Conservation (phyloP, 2,888 invertebrate species). For the Diarsia dahlii region DNA sequence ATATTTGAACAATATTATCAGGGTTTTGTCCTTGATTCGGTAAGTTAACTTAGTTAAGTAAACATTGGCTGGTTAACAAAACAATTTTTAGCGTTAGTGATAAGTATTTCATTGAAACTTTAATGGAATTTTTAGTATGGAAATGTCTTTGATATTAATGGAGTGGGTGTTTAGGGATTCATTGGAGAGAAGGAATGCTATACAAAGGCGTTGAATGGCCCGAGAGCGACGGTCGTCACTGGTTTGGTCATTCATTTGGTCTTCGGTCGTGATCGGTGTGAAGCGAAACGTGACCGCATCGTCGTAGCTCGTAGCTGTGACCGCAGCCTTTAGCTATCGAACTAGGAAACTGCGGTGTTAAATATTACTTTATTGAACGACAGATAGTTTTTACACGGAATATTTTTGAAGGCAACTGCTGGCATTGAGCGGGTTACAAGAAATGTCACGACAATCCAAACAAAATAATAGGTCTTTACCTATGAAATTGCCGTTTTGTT, state of each 20-base stretch:
- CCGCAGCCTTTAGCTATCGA: conserved; percentile 54
- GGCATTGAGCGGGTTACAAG: neutral
- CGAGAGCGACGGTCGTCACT: conserved; percentile 44
- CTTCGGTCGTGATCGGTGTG: conserved; percentile 67
- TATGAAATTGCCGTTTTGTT: too few species aligned
- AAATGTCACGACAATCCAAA: conserved; percentile 24
- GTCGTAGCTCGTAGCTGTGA: conserved; percentile 47
- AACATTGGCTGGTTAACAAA: conserved; percentile 29
- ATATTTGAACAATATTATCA: conserved; percentile 51
- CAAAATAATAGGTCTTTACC: too few species aligned
- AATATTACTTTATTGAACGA: conserved; percentile 59
- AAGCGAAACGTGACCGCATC: conserved; percentile 69
- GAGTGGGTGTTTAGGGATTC: conserved; percentile 36
- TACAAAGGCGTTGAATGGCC: conserved; percentile 40
- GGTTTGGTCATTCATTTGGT: neutral
- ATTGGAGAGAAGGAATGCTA: conserved; percentile 67
- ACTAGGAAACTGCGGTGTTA: conserved; percentile 67
- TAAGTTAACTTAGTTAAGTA: conserved; percentile 55
- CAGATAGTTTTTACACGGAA: conserved; percentile 22
- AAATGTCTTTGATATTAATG: conserved; percentile 20
- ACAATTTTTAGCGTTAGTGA: conserved; percentile 33
- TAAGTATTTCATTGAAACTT: conserved; percentile 19
- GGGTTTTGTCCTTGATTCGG: conserved; percentile 49
- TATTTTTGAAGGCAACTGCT: conserved; percentile 12
- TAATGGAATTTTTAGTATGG: neutral